Conservation (phyloP, 2,888 invertebrate species). For the Meandrusa payeni region DNA sequence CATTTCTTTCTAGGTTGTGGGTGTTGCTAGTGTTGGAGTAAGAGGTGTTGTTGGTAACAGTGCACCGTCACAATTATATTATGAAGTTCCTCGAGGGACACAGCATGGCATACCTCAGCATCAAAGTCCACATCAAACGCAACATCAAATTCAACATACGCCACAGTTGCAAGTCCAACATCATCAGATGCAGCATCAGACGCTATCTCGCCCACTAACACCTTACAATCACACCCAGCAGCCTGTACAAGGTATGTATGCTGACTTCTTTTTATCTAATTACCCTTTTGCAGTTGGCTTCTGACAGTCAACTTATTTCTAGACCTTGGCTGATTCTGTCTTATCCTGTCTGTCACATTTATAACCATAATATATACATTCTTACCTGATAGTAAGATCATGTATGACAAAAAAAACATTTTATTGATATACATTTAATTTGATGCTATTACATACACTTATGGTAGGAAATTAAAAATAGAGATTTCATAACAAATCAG, state of each 20-base stretch:
- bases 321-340: too few species aligned
- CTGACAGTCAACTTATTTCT: too few species aligned
- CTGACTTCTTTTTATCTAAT: not conserved
- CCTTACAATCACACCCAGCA: conserved; percentile 27
- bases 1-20: conserved; percentile 51
- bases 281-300: too few species aligned
- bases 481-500: too few species aligned
- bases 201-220: conserved; percentile 26
- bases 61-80: conserved; percentile 69
- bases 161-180: conserved; percentile 7
- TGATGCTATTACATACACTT: too few species aligned
- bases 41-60: conserved; percentile 67
- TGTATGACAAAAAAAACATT: too few species aligned
- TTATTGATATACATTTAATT: too few species aligned
- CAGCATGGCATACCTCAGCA: conserved; percentile 27
- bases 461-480: too few species aligned
- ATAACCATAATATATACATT: too few species aligned
- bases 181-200: conserved; percentile 47
- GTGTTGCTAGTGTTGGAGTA: conserved; percentile 60
- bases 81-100: conserved; percentile 59
- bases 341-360: too few species aligned
- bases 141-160: conserved; percentile 47
- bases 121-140: conserved; percentile 22
- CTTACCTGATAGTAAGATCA: too few species aligned
- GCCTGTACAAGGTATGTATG: conserved; percentile 28